phyloP scores from a whole-genome alignment of 2,113 vertebrate species.

The Oriolus oriolus region DNA sequence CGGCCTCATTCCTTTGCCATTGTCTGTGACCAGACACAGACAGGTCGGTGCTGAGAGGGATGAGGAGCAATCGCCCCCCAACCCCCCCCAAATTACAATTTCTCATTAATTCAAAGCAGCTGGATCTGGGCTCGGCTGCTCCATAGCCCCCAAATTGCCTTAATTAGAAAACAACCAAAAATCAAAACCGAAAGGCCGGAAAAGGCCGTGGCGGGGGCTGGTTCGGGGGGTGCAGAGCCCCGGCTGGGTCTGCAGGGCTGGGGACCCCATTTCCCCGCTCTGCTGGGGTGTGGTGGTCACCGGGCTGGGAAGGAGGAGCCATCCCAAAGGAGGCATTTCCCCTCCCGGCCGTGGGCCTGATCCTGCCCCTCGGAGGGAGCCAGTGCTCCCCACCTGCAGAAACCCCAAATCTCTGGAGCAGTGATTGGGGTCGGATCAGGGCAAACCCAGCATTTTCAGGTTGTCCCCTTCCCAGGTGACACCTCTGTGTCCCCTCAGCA shows the following conservation, averaged over 20 bases:
- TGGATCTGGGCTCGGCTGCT: not conserved
- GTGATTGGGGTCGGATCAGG: not conserved
- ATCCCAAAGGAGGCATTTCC: not conserved
- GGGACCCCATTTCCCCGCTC: fast-evolving
- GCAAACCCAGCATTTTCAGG: not conserved
- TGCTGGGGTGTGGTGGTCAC: fast-evolving
- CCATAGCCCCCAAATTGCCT: not conserved
- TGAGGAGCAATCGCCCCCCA: fast-evolving
- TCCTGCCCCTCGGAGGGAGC: not conserved
- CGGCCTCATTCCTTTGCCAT: not conserved
- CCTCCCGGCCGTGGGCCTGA: not conserved
- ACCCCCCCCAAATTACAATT: not conserved
- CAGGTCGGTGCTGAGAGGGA: not conserved
- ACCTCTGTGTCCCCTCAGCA: not conserved
- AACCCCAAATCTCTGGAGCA: fast-evolving
- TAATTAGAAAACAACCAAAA: not conserved
- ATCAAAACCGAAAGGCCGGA: not conserved
- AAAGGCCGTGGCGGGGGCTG: fast-evolving
- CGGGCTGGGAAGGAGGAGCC: not conserved
- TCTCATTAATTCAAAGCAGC: constrained; percentile 33
- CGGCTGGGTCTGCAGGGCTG: fast-evolving
- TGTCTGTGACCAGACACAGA: not conserved
- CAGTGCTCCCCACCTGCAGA: not conserved
- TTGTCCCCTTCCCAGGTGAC: not conserved
- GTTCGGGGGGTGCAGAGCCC: fast-evolving